A percentile compares a stretch with the other conserved stretches of the same genome.
phyloP scores from a whole-genome alignment of 2,113 vertebrate species.

The Otus sunia region DNA sequence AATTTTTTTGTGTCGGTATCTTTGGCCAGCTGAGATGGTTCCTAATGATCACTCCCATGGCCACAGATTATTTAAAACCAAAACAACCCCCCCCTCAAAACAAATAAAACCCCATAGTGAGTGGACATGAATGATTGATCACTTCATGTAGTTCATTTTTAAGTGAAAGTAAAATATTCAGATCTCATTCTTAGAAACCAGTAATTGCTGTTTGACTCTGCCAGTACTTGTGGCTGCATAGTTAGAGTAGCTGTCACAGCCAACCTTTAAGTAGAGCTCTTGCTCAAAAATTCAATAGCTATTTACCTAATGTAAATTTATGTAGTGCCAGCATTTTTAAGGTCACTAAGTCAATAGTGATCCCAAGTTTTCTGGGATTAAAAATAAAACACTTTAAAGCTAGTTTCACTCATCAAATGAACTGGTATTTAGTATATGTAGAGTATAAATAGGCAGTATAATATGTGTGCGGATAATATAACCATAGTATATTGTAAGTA shows the following conservation, averaged over 20 bases:
- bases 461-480: not conserved
- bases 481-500: not conserved
- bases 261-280: not conserved
- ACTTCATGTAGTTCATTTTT: not conserved
- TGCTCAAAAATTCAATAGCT: not conserved
- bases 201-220: not conserved
- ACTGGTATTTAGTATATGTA: not conserved
- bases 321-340: not conserved
- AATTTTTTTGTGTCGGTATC: not conserved
- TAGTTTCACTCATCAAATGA: not conserved
- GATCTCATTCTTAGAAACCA: not conserved
- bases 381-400: not conserved
- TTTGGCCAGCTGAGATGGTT: not conserved
- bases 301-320: not conserved
- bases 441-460: not conserved
- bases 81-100: not conserved
- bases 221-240: not conserved
- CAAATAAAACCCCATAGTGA: not conserved
- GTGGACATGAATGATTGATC: not conserved
- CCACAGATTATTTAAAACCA: not conserved
- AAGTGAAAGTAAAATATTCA: not conserved
- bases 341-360: not conserved
- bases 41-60: not conserved
- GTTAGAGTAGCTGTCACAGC: not conserved
- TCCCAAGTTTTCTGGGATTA: not conserved